Evolutionary conservation across 2,888 invertebrate genomes (phyloP).

Genomic region (Eupithecia inturbata): DNA sequence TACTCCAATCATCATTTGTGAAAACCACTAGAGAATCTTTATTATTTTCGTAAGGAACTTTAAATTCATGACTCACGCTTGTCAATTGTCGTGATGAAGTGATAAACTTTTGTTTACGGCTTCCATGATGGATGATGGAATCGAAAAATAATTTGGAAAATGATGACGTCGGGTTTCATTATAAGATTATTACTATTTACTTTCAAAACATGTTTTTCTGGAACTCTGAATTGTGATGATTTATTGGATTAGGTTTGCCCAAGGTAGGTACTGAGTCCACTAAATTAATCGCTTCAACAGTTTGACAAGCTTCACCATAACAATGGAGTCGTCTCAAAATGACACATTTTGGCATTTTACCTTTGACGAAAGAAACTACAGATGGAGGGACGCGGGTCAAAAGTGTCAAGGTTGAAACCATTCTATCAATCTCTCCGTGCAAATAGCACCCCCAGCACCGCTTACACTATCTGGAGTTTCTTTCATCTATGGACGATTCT

Average conservation of each 20-base stretch:
- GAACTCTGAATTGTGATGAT: neutral
- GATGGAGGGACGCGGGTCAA: no score
- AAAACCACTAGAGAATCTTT: neutral
- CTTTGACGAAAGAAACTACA: no score
- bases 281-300: no score
- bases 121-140: conserved; percentile 23
- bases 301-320: no score
- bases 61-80: neutral
- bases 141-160: conserved; percentile 3
- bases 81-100: conserved; percentile 15
- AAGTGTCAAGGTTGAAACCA: no score
- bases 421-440: no score
- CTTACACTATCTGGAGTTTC: no score
- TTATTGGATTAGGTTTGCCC: neutral
- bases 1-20: neutral
- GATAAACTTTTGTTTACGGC: conserved; percentile 29
- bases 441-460: no score
- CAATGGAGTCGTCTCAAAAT: no score
- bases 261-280: no score
- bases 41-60: conserved; percentile 11
- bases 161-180: neutral
- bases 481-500: no score
- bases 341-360: no score
- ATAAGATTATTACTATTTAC: neutral
- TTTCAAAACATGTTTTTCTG: neutral